Evolutionary conservation across 2,797 vertebrate species (phyloP), one percentile per base, ranked within the genome.

Genomic region (Channallabes apus): DNA sequence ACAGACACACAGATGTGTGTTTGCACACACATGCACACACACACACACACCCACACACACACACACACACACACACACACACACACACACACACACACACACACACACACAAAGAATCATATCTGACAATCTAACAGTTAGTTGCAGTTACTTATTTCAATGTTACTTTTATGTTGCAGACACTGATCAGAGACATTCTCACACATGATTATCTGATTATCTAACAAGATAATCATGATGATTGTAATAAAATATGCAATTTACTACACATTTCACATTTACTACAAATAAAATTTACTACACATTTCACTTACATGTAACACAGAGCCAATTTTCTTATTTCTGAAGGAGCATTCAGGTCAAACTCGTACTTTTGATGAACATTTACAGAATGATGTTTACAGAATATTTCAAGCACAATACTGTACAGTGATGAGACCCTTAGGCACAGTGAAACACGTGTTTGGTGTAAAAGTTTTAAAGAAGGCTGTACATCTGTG

Each of bases 1-100:
- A 83, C 85, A 87, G 82, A 82, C 59, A 83, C 27, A 80, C 85
- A 87, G 72, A 86, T 78, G 5, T 6, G 8, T 6, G 8, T 8
- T 14, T 1, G 14, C 7, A 17, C n/a, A 22, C 72, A 20, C n/a
- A 56, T 15, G 18, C n/a, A 9, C 15, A 18, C n/a, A 35, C 54
- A 59, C 22, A 38, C 76, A 61, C 32, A 15, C 11, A 59, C 15
- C 18, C 46, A 54, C 12, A 73, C 71, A n/a, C 41, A 51, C 41
- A 73, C 71, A 17, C 69, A 15, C 11, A 76, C 54, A 29, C 51
- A 75, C 72, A 58, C 27, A 22, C 18, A 59, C 20, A 71, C 9
- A 71, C 17, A 27, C n/a, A 22, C 72, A 18, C n/a, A 54, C 46
- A 51, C 46, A 54, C 15, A 18, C n/a, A 35, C 54, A 59, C 22